A percentile compares a stretch with the other conserved stretches of the same genome.
Conservation (phyloP, 2,797 vertebrate genomes). For the Artibeus jamaicensis region DNA sequence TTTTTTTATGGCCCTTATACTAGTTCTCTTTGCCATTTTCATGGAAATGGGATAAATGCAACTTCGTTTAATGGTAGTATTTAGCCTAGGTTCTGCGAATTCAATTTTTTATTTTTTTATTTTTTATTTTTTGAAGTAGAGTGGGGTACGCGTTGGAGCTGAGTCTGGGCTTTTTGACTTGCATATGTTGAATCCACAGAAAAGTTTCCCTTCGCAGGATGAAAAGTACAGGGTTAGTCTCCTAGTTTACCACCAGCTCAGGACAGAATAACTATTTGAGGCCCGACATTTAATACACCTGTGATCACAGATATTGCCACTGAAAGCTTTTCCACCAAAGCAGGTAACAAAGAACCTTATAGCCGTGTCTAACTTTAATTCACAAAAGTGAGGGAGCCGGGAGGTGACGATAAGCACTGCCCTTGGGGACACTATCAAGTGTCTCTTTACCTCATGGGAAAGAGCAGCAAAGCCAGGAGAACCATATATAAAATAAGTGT, state of each 20-base stretch:
- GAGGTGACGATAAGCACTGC: neutral
- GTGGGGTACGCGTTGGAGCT: neutral
- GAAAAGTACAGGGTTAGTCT: neutral
- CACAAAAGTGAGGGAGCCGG: neutral
- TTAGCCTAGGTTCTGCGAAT: neutral
- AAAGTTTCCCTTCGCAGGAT: neutral
- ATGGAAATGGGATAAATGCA: neutral
- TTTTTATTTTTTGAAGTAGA: neutral
- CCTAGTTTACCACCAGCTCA: neutral
- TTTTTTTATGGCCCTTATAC: neutral
- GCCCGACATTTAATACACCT: constrained; percentile 32
- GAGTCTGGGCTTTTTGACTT: neutral
- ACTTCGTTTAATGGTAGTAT: neutral
- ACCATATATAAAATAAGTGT: fast-evolving
- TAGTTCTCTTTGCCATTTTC: neutral
- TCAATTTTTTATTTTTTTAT: neutral
- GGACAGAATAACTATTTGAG: neutral
- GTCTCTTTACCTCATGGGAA: neutral
- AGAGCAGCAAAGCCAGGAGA: neutral
- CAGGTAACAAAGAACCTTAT: neutral
- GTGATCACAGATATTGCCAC: neutral
- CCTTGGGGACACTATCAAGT: neutral
- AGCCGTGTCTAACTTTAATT: neutral
- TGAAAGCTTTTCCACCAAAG: constrained; percentile 32
- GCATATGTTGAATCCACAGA: neutral